Conservation (phyloP, 2,888 invertebrate genomes). For the Dorcus hopei region DNA sequence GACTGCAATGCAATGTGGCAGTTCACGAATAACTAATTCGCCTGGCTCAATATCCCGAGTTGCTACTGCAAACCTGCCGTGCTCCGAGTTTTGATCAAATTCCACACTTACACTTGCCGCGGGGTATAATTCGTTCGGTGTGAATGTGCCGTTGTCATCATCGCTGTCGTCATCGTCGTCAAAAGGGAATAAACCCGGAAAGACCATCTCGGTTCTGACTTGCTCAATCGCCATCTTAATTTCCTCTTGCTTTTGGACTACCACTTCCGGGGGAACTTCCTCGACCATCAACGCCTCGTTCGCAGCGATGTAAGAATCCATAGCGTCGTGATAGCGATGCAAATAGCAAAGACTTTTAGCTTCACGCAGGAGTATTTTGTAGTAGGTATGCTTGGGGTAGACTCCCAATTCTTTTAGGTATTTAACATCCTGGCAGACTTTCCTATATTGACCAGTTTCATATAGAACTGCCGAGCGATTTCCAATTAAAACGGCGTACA, state of each 20-base stretch:
- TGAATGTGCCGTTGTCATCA: neutral
- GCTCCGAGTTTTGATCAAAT: conserved; percentile 58
- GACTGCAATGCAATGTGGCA: conserved; percentile 68
- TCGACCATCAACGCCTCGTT: conserved; percentile 67
- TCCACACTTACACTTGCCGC: conserved; percentile 63
- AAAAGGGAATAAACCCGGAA: neutral
- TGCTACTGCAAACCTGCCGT: conserved; percentile 74
- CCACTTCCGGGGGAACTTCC: conserved; percentile 55
- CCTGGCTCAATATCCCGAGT: conserved; percentile 67
- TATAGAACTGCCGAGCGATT: conserved; percentile 80
- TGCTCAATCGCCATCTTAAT: conserved; percentile 24
- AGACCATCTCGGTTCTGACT: conserved; percentile 45
- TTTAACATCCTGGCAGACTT: conserved; percentile 67
- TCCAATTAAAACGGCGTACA: conserved; percentile 68
- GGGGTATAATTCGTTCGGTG: conserved; percentile 47
- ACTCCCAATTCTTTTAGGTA: conserved; percentile 59
- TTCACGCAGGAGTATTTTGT: conserved; percentile 72
- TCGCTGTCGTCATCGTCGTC: conserved; percentile 8
- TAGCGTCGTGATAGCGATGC: conserved; percentile 63
- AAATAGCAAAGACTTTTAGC: conserved; percentile 69
- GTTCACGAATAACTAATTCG: conserved; percentile 69
- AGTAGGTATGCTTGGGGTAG: conserved; percentile 70
- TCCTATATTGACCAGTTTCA: conserved; percentile 65
- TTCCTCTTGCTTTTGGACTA: conserved; percentile 31
- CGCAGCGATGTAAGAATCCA: conserved; percentile 64